Evolutionary conservation across 2,797 vertebrate species (phyloP), one percentile per base, ranked within the genome.

Genomic region (Eospalax fontanierii): DNA sequence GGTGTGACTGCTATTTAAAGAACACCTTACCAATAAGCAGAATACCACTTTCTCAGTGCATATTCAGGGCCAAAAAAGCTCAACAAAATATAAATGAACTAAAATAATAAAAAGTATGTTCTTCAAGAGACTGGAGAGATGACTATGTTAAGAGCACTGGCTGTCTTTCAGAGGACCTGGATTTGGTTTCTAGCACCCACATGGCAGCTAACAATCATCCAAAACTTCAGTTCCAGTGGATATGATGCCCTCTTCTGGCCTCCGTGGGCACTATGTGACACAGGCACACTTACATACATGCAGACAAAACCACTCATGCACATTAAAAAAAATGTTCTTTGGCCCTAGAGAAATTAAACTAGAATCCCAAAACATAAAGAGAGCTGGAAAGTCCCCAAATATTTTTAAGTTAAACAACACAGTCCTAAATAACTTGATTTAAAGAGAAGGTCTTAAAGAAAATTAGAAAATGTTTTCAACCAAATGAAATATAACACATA

Each of bases 1-100:
- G 38, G 38, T 28, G 40, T 30, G 2, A 9, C 1, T 35, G 9
- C n/a, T 12, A 33, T 6, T 38, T 33, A 50, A 0, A 12, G n/a
- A 35, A 40, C 38, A 28, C 38, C 14, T 59, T n/a, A 18, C 10
- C 28, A 63, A 28, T 50, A 11, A 54, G 50, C 50, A 54, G 50
- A 35, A n/a, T 28, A 61, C 4, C 19, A 6, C 38, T 30, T 46
- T 85, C 26, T 30, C 68, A 82, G 30, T 18, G 38, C 40, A 71
- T 35, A 26, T 16, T 83, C 2, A 30, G 75, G 15, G 43, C 43
- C 33, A 21, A 54, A 82, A 50, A 82, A 82, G 28, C 24, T 63
- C 63, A 21, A 43, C 30, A 63, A 90, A 73, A 54, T 61, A 43
- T 68, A 28, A 70, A 80, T 50, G n/a, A 89, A 65, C 16, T 68